phyloP scores from a whole-genome alignment of 2,888 invertebrate genomes.

The Parascotia fuliginaria region DNA sequence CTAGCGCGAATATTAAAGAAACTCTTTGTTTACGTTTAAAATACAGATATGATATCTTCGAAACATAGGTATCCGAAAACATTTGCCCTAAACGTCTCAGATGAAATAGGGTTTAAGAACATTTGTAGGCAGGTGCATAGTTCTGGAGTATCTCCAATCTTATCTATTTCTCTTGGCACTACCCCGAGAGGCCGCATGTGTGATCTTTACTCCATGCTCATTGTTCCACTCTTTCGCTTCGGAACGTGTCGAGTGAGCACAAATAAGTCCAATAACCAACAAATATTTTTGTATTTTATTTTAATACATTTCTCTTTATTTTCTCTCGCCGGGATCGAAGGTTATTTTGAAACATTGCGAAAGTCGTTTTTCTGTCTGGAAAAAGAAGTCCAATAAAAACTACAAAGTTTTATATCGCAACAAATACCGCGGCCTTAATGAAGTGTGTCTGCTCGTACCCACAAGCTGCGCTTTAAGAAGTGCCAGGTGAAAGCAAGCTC shows the following conservation, averaged over 20 bases:
- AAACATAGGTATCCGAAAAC: constrained; percentile 17
- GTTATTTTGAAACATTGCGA: constrained; percentile 20
- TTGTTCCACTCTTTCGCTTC: constrained; percentile 64
- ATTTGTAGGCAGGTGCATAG: constrained; percentile 48
- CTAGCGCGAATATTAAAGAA: constrained; percentile 33
- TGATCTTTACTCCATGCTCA: constrained; percentile 65
- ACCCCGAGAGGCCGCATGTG: constrained; percentile 70
- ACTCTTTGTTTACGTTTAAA: constrained; percentile 14
- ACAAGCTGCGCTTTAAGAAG: constrained; percentile 58
- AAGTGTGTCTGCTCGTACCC: constrained; percentile 60
- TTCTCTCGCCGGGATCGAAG: constrained; percentile 18
- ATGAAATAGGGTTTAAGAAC: constrained; percentile 7
- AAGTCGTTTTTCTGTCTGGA: constrained; percentile 37
- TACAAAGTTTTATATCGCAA: constrained; percentile 49
- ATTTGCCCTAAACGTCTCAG: constrained; percentile 19
- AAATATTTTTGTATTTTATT: constrained; percentile 38
- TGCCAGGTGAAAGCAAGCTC: constrained; percentile 66
- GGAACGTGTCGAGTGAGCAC: constrained; percentile 74
- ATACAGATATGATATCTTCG: constrained; percentile 13
- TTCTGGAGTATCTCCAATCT: constrained; percentile 66
- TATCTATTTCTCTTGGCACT: constrained; percentile 66
- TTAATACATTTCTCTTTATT: constrained; percentile 29
- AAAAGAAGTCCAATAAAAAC: constrained; percentile 35
- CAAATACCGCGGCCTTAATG: constrained; percentile 58
- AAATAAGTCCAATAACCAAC: constrained; percentile 54